phyloP scores from a whole-genome alignment of 2,113 vertebrate species.

The Anser brachyrhynchus region DNA sequence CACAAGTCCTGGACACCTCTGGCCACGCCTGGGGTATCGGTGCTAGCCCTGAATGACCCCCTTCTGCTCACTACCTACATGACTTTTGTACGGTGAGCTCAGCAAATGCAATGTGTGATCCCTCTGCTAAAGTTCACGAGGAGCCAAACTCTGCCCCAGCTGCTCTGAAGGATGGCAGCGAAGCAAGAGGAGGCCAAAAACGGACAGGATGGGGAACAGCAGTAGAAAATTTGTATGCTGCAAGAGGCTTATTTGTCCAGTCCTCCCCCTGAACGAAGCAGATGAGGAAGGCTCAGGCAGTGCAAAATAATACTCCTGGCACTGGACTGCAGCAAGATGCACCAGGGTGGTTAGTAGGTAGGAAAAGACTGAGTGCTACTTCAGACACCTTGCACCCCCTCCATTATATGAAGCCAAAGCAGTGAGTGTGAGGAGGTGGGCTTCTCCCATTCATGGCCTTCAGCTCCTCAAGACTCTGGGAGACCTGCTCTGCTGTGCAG shows the following conservation, averaged over 20 bases:
- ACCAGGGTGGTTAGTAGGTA: rapidly evolving
- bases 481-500: background rate
- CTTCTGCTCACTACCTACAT: background rate
- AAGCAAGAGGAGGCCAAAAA: background rate
- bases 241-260: background rate
- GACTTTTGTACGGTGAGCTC: background rate
- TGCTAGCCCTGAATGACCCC: background rate
- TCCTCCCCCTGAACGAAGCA: background rate
- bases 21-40: rapidly evolving
- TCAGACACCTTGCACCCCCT: background rate
- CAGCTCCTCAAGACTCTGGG: background rate
- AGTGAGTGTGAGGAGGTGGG: background rate
- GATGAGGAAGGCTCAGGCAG: background rate
- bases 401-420: background rate
- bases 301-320: background rate
- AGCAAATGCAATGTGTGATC: rapidly evolving
- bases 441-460: background rate
- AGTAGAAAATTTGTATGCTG: background rate
- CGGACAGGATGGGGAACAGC: background rate
- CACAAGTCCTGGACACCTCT: background rate
- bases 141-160: background rate
- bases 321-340: background rate
- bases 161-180: background rate
- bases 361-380: background rate
- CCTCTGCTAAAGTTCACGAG: background rate